These are phyloP conservation scores for Rhagonycha fulva DNA, from an alignment of 2,888 invertebrate genomes.

Conservation along the genomic window DNA sequence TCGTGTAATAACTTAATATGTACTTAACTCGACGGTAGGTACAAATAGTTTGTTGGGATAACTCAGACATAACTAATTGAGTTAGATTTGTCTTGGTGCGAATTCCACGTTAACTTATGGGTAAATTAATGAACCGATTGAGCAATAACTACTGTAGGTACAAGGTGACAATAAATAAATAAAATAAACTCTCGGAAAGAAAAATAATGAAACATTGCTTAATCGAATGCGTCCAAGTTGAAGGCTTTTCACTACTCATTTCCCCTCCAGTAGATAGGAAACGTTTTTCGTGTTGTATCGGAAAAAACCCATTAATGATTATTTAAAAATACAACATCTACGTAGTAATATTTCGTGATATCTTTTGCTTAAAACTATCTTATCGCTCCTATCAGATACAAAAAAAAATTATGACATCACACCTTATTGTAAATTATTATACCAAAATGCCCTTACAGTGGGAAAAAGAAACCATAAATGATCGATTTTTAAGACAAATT, in stretches of 20 bases:
- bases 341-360: neutral
- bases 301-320: neutral
- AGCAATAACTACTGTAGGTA: no score
- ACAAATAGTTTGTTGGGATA: neutral
- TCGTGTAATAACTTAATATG: neutral
- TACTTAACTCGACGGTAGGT: neutral
- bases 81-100: neutral
- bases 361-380: neutral
- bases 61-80: neutral
- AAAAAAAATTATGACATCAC: neutral
- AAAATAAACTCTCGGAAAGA: neutral
- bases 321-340: neutral
- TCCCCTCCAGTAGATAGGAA: neutral
- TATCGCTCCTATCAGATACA: neutral
- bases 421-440: neutral
- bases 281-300: neutral
- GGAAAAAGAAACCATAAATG: neutral
- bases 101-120: neutral
- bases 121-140: no score
- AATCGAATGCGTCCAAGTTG: neutral
- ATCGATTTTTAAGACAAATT: neutral
- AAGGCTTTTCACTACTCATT: neutral
- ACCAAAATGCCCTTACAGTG: neutral
- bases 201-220: neutral
- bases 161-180: neutral